Evolutionary conservation across 1,140 invertebrate genomes (phyloP), one percentile per base, ranked within the genome.

Genomic region (Macrocentrus cingulum): DNA sequence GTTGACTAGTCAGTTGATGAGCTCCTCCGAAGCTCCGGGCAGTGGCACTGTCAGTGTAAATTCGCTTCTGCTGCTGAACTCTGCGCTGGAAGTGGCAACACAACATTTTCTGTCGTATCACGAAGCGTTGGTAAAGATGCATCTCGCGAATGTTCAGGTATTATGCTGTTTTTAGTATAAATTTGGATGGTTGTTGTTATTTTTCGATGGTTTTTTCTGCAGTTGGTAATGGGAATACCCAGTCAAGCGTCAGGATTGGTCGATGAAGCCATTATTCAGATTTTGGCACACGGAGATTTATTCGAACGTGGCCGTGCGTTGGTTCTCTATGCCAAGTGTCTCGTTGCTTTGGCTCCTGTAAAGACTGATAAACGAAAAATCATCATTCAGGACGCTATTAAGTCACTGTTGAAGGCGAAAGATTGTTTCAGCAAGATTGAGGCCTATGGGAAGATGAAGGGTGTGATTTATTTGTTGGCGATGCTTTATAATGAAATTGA

Each of bases 261-360:
- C 0, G 84, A 90, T 54, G 84, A 84, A 62, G 84, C 85, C 23
- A 84, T 93, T 63, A 82, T 87, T 0, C 80, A 84, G 37, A 85
- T 94, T 37, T 82, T 93, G 63, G 85, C 89, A 11, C 88, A 94
- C 66, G 91, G 91, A 1, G 88, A 87, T n/a, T 79, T 84, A n/a
- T 91, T 86, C 64, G 91, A 94, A 69, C 84, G 87, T 60, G 90
- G 85, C 1, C 84, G 88, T 75, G 86, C 81, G 2, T 74, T 84
- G 55, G 68, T 87, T 45, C 65, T 87, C 2, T 85, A 87, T 59
- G 84, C 85, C 0, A 88, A 89, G 66, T 89, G 87, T 63, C 75
- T 88, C 53, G 83, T 90, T 11, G 86, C 86, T 7, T 83, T 81
- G 76, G 66, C 85, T 68, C 36, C 80, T 58, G 36, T 71, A n/a